Evolutionary conservation across 2,888 invertebrate genomes (phyloP), one percentile per base, ranked within the genome.

Genomic region (Mythimna ferrago): DNA sequence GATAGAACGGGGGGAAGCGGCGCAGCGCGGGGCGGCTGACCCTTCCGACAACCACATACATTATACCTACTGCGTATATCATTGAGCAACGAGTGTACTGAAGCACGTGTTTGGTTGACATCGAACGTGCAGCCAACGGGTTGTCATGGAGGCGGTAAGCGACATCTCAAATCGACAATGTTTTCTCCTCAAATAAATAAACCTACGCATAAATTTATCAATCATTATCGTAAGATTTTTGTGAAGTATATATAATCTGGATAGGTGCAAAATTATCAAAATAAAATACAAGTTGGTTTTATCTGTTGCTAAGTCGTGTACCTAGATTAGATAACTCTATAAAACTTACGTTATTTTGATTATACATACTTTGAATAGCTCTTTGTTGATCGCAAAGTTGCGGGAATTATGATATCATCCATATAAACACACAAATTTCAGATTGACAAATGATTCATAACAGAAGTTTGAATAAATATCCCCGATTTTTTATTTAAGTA

Each of bases 21-120:
- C 77, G 81, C 57, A 80, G 85, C 82, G 80, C 78, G 81, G 83
- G 84, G 84, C 81, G 78, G 78, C 85, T 92, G 93, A 92, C 92
- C 93, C 93, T 92, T 92, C 90, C 90, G 88, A 82, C 81, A 82
- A 78, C 76, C 71, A 81, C 83, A 83, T 78, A 74, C 62, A 81
- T 67, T 75, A 79, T 80, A 85, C 75, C 74, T 82, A 80, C 82
- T 74, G 80, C 78, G 78, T 84, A 82, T 73, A 86, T 75, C 74
- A 81, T 74, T 80, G 72, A 74, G 73, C 60, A 48, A 48, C 48
- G 48, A 48, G 48, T 48, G 67, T 72, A 77, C 74, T 71, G 61
- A 78, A 79, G 83, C 86, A 86, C 86, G 86, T 86, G 86, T 87
- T 85, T 70, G 58, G 71, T 73, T 83, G 87, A 79, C 85, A 83